phyloP scores from a whole-genome alignment of 2,797 vertebrate genomes.

The Melanogrammus aeglefinus region DNA sequence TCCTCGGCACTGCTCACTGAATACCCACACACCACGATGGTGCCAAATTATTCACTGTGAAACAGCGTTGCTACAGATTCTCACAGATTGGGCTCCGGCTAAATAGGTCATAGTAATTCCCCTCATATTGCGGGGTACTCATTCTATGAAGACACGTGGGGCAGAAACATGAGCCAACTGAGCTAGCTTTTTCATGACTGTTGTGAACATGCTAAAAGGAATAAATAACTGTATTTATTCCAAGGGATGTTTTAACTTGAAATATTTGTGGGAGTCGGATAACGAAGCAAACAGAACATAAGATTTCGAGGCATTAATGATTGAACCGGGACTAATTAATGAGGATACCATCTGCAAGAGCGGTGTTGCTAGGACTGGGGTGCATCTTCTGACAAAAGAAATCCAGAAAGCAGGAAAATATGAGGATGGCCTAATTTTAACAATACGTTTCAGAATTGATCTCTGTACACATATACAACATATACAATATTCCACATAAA shows the following conservation, averaged over 20 bases:
- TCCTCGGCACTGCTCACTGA: conserved; percentile 54
- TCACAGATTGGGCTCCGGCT: not conserved
- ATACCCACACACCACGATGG: conserved; percentile 48
- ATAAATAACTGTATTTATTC: not conserved
- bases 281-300: not conserved
- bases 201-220: not conserved
- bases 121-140: not conserved
- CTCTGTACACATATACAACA: not conserved
- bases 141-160: not conserved
- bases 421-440: not conserved
- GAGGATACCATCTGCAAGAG: not conserved
- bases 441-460: too few species aligned
- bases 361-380: too few species aligned
- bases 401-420: too few species aligned
- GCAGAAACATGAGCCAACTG: not conserved
- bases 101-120: not conserved
- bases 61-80: not conserved
- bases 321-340: not conserved
- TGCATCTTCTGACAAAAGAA: not conserved
- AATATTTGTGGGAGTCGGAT: too few species aligned
- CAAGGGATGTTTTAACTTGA: not conserved
- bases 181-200: not conserved
- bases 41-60: conserved; percentile 66
- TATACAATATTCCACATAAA: not conserved
- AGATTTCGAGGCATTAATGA: not conserved